Conservation (phyloP, 1,140 invertebrate species). For the Pristionchus pacificus region DNA sequence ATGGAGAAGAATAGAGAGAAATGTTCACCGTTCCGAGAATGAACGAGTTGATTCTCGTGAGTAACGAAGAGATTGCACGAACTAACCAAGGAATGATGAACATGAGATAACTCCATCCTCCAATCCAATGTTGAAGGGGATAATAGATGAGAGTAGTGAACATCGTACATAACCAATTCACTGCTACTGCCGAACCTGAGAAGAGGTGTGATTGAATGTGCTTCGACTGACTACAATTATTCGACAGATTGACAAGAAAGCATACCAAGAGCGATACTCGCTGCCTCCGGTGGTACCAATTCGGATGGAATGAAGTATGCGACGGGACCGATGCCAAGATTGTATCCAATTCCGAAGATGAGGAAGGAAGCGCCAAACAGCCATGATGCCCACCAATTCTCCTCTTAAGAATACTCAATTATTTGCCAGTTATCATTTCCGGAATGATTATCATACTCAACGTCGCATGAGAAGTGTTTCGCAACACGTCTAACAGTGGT, state of each 20-base stretch:
- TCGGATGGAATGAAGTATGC: slow-evolving; percentile 45
- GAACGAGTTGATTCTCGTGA: neutral
- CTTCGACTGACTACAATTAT: neutral
- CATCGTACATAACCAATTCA: slow-evolving; percentile 43
- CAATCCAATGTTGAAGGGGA: slow-evolving; percentile 37
- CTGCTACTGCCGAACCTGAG: slow-evolving; percentile 34
- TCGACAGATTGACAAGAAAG: neutral
- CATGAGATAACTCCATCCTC: slow-evolving; percentile 44
- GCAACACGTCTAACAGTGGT: no score
- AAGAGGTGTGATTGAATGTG: no score
- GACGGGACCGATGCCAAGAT: slow-evolving; percentile 40
- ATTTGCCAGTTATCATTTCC: slow-evolving; percentile 16
- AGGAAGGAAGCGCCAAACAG: slow-evolving; percentile 39
- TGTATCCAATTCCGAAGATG: slow-evolving; percentile 44
- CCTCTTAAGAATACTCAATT: slow-evolving; percentile 13
- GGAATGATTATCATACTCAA: neutral
- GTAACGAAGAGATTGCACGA: neutral
- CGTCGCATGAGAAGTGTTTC: no score
- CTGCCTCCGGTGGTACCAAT: slow-evolving; percentile 37
- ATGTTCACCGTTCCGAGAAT: no score
- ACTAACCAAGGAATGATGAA: slow-evolving; percentile 47
- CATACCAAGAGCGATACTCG: slow-evolving; percentile 28
- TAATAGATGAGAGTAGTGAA: slow-evolving; percentile 45
- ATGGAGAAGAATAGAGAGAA: no score
- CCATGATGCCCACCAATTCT: slow-evolving; percentile 30